Conservation (phyloP, 2,888 invertebrate species). For the Globia sparganii region DNA sequence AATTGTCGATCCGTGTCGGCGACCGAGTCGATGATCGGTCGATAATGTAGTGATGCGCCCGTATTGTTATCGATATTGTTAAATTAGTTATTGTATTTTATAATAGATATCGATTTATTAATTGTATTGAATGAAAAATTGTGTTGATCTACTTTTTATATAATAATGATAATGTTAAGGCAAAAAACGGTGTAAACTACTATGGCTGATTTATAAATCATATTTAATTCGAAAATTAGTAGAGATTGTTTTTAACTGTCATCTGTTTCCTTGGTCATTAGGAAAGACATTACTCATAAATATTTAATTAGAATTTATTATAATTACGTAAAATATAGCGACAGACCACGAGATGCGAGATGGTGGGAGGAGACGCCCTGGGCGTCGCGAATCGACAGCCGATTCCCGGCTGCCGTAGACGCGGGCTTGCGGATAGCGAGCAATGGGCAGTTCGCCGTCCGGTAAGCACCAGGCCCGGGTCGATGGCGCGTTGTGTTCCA, state of each 20-base stretch:
- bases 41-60: slow-evolving; percentile 80
- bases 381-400: too few species aligned
- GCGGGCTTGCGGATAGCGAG: too few species aligned
- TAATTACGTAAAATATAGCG: neutral
- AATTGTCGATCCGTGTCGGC: slow-evolving; percentile 90
- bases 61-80: slow-evolving; percentile 74
- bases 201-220: slow-evolving; percentile 30
- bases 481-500: too few species aligned
- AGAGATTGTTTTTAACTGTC: slow-evolving; percentile 30
- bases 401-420: too few species aligned
- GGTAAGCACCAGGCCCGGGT: too few species aligned
- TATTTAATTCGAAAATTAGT: slow-evolving; percentile 34
- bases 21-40: slow-evolving; percentile 82
- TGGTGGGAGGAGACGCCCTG: too few species aligned
- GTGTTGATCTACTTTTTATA: slow-evolving; percentile 15
- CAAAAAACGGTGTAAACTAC: neutral
- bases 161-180: slow-evolving; percentile 9
- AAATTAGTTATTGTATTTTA: slow-evolving; percentile 34
- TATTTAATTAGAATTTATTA: slow-evolving; percentile 37
- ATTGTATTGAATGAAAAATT: too few species aligned
- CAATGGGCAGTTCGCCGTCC: too few species aligned
- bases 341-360: neutral
- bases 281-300: slow-evolving; percentile 23
- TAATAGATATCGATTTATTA: neutral
- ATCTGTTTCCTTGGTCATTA: slow-evolving; percentile 14